Base-by-base conservation (phyloP, 1,140 invertebrate genomes). In the Luehdorfia chinensis region DNA sequence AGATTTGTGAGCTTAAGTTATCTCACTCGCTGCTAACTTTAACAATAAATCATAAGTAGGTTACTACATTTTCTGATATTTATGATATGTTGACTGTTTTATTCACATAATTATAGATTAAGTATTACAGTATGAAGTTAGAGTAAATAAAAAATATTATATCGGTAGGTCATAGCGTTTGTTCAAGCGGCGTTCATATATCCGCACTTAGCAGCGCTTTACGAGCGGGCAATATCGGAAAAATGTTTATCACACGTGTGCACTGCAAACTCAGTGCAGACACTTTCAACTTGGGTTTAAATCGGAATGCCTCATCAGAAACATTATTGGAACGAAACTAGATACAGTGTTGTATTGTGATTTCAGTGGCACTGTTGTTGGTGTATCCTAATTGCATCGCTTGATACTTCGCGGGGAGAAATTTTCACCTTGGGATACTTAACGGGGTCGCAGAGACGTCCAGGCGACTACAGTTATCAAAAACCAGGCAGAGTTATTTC, bases 391-490 rank as follows among this genome's bases (percentile, higher is more conserved):
- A 36, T 73, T n/a, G 15, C 66, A 8, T 19, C 46, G 11, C 13
- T 76, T 8, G 48, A 55, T 25, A 60, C 37, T 33, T 59, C 69
- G 5, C 53, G 50, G n/a, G 76, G 67, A 12, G 80, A 83, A 41
- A 79, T 67, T 30, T 92, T 92, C 64, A 90, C 89, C 13, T 77
- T 94, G 32, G 93, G 93, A n/a, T 94, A 94, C 70, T 79, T 94
- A 27, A 94, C 93, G 0, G 95, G 95, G 0, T 95, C 94, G 0
- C 90, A 94, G 59, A 80, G 94, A 28, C 87, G 89, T 27, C 91
- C 90, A 4, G 92, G 93, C 1, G 94, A 97, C 75, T 84, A 90
- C 23, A 92, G 92, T 60, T 96, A 96, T 75, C 89, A 91, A 30
- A 88, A 92, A 50, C 95, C 94, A 0, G 95, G 94, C 14, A 69